Conservation (phyloP, 2,888 invertebrate genomes). For the Chaetogeoica ovagalla region DNA sequence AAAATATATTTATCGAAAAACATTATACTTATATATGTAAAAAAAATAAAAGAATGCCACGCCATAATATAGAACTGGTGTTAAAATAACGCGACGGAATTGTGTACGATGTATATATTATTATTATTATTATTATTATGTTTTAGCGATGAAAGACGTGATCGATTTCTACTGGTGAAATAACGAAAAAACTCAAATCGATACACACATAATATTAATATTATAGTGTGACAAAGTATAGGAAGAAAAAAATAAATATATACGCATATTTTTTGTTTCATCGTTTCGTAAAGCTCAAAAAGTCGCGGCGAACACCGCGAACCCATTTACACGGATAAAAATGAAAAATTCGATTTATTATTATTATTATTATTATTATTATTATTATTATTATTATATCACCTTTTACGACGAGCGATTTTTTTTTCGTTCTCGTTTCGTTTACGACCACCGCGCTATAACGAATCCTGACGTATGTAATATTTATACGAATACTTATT, state of each 20-base stretch:
- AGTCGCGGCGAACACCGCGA: slow-evolving; percentile 33
- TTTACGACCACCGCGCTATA: too few relatives aligned
- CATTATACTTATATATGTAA: too few relatives aligned
- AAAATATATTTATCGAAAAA: too few relatives aligned
- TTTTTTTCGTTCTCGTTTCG: too few relatives aligned
- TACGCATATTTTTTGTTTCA: slow-evolving; percentile 15
- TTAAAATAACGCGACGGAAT: not conserved
- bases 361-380: not conserved
- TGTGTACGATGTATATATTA: not conserved
- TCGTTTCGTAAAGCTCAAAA: slow-evolving; percentile 37
- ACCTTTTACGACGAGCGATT: too few relatives aligned
- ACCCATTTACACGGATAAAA: slow-evolving; percentile 24
- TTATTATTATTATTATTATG: too few relatives aligned
- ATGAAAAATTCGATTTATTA: slow-evolving; percentile 37
- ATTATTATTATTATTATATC: not conserved
- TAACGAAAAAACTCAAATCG: slow-evolving; percentile 31
- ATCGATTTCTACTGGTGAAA: slow-evolving; percentile 27
- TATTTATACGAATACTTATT: too few relatives aligned
- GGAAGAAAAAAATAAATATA: too few relatives aligned
- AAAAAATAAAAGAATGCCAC: too few relatives aligned
- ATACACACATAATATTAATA: not conserved
- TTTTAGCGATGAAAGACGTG: not conserved
- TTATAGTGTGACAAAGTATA: slow-evolving; percentile 30
- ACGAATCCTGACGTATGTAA: too few relatives aligned
- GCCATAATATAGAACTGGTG: too few relatives aligned